Conservation (phyloP, 92 coral and sea anemone genomes). For the Metridium senile region DNA sequence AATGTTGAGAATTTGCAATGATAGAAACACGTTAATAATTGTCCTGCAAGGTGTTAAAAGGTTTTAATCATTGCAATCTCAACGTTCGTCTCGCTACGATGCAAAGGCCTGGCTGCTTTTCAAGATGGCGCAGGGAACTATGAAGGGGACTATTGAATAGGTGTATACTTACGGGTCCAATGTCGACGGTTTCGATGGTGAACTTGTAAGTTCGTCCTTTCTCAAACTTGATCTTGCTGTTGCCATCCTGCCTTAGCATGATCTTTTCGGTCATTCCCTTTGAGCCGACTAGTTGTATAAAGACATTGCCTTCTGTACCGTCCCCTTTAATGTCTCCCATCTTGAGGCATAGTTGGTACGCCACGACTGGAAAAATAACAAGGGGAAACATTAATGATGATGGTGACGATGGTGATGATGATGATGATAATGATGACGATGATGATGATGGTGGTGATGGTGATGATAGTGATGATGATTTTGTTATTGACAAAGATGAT, state of each 20-base stretch:
- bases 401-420: not conserved
- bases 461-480: not conserved
- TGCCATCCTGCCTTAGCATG: slow-evolving; percentile 82
- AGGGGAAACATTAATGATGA: too few relatives aligned
- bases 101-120: too few relatives aligned
- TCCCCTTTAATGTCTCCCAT: slow-evolving; percentile 96
- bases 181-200: slow-evolving; percentile 91
- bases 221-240: slow-evolving; percentile 90
- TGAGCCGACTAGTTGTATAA: slow-evolving; percentile 89
- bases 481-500: not conserved
- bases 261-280: slow-evolving; percentile 97
- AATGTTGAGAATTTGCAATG: too few relatives aligned
- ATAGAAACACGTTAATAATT: too few relatives aligned
- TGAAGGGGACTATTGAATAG: too few relatives aligned
- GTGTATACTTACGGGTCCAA: slow-evolving; percentile 88
- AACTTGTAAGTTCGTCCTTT: slow-evolving; percentile 97
- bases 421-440: not conserved
- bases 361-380: slow-evolving; percentile 64
- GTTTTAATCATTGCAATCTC: too few relatives aligned
- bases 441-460: not conserved
- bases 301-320: slow-evolving; percentile 95
- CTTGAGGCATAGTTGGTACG: slow-evolving; percentile 96
- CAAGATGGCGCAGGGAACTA: too few relatives aligned
- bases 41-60: too few relatives aligned
- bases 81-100: too few relatives aligned